Percentiles rank a stretch among this genome's conserved stretches.
phyloP scores from a whole-genome alignment of 2,113 vertebrate genomes.

The Catharus bicknelli region DNA sequence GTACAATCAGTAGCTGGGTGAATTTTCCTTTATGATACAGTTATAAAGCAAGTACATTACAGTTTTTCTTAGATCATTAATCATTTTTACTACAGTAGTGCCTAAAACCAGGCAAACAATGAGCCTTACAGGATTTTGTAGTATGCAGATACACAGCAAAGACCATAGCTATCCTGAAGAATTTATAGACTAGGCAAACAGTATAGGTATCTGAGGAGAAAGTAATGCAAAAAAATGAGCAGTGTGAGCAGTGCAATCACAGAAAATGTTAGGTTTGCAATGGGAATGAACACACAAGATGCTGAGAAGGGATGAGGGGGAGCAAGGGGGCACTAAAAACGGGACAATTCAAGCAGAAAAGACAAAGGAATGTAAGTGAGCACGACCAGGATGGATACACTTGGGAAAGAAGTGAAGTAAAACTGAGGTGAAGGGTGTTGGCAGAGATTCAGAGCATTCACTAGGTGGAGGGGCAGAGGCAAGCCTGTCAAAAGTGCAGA shows the following conservation, averaged over 20 bases:
- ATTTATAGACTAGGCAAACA: background rate
- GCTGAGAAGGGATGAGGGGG: background rate
- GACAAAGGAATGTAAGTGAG: background rate
- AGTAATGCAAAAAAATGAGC: background rate
- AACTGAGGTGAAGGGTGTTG: background rate
- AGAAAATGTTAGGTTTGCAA: background rate
- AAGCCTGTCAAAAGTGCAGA: background rate
- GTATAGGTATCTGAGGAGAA: background rate
- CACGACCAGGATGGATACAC: background rate
- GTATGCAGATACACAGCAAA: background rate
- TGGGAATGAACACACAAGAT: background rate
- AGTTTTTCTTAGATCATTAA: background rate
- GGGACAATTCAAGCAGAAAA: background rate
- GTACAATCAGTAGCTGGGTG: background rate
- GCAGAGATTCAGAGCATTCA: background rate
- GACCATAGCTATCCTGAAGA: background rate
- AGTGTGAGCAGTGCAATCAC: background rate
- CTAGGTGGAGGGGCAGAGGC: background rate
- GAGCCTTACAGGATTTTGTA: background rate
- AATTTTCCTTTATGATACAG: background rate
- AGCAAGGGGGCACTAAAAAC: background rate
- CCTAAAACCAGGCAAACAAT: background rate
- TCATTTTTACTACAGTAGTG: background rate
- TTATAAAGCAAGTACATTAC: background rate
- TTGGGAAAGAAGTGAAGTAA: background rate